Percentiles rank a stretch among this genome's conserved stretches.
Evolutionary conservation across 2,113 vertebrate species (phyloP).

Genomic region (Vanacampus margaritifer): DNA sequence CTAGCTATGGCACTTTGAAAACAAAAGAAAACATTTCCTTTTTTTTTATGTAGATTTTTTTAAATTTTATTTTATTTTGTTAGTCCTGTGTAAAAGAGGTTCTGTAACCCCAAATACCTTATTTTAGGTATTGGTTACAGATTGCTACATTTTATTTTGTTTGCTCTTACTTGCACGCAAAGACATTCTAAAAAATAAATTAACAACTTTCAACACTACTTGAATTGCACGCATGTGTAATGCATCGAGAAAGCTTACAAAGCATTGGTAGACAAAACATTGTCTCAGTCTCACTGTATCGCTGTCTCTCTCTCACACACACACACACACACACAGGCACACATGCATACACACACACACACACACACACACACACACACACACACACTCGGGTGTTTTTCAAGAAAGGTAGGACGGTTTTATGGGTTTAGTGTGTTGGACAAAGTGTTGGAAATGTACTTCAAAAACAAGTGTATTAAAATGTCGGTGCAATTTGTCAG

Average conservation of each 20-base stretch:
- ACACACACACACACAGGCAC: slow-evolving; percentile 4
- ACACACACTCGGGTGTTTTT: slow-evolving; percentile 33
- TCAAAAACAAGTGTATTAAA: slow-evolving; percentile 53
- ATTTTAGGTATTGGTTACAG: slow-evolving; percentile 60
- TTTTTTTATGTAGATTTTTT: slow-evolving; percentile 16
- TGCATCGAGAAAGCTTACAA: slow-evolving; percentile 63
- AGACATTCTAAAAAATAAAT: slow-evolving; percentile 74
- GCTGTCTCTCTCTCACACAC: slow-evolving; percentile 2
- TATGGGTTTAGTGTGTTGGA: slow-evolving; percentile 43
- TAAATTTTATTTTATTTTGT: slow-evolving; percentile 22
- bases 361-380: slow-evolving; percentile 1
- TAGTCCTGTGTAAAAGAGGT: slow-evolving; percentile 63
- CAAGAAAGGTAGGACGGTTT: slow-evolving; percentile 37
- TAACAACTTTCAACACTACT: slow-evolving; percentile 57
- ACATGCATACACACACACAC: too few species aligned
- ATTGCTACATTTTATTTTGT: slow-evolving; percentile 69
- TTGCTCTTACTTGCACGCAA: slow-evolving; percentile 60
- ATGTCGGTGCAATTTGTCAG: slow-evolving; percentile 32
- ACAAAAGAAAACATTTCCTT: slow-evolving; percentile 35
- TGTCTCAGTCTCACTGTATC: slow-evolving; percentile 24
- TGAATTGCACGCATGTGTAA: slow-evolving; percentile 60
- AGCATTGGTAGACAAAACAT: slow-evolving; percentile 56
- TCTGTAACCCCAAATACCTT: slow-evolving; percentile 51
- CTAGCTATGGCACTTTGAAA: slow-evolving; percentile 77
- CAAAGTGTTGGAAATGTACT: slow-evolving; percentile 49